Base-by-base conservation (phyloP, 2,797 vertebrate genomes). In the Eupleurogrammus muticus region DNA sequence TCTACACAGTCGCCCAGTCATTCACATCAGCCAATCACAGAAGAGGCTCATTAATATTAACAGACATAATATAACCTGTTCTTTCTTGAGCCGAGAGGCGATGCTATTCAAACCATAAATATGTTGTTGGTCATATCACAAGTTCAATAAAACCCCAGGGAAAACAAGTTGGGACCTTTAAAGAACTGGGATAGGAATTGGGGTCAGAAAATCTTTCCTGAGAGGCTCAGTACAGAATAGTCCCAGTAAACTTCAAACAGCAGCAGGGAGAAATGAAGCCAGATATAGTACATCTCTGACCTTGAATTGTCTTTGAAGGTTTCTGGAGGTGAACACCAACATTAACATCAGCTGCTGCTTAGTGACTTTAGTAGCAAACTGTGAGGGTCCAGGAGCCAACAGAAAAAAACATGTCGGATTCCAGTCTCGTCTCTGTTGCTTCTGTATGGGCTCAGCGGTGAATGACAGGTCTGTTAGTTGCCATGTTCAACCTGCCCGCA, bases 231-330 rank as follows among this genome's bases (percentile, higher is more conserved):
- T 17, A 12, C 38, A 57, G 14, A 21, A 46, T 0, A 42, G 13
- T 40, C n/a, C 7, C 50, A 32, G 24, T 46, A 11, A 20, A 3
- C 12, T 20, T 24, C n/a, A 4, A 50, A n/a, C 60, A 28, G 1
- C 1, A 13, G 44, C 56, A 42, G 6, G 4, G 20, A 20, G 8
- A n/a, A 16, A 32, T 16, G 32, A 44, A 35, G 14, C 13, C 53
- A 50, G 54, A 0, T 49, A 50, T 50, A 44, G 9, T 47, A 35
- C 4, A 20, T 40, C 35, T 58, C 17, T 32, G 5, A 52, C 42
- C 20, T 54, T 61, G 49, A 48, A 28, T 47, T 24, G n/a, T n/a
- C 21, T 24, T 52, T 54, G 20, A 48, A 28, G 42, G 36, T 34
- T 35, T 60, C 2, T 13, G n/a, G 36, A 44, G 24, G 47, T 50